A percentile compares a stretch with the other conserved stretches of the same genome.
Evolutionary conservation across 1,140 invertebrate species (phyloP).

Genomic region (Phenacoccus solenopsis): DNA sequence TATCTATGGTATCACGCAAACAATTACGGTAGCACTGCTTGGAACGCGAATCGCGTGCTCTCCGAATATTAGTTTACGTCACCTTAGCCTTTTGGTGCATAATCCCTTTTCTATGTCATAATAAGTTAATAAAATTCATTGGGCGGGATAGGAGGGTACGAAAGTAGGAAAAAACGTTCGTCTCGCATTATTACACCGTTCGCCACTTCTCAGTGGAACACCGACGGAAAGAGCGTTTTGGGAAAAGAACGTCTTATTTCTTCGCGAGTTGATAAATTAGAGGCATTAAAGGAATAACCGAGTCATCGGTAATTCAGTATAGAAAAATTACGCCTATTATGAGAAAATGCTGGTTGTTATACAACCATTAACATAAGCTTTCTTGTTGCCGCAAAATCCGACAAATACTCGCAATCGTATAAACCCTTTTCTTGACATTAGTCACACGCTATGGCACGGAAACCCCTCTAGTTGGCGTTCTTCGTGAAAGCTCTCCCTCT

Average conservation of each 20-base stretch:
- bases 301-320: too few relatives aligned
- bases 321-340: too few relatives aligned
- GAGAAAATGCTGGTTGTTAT: not conserved
- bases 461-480: not conserved
- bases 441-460: not conserved
- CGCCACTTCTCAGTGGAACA: not conserved
- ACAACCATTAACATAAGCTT: not conserved
- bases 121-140: constrained; percentile 16
- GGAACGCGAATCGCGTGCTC: constrained; percentile 8
- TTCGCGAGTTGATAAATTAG: too few relatives aligned
- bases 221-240: not conserved
- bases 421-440: not conserved
- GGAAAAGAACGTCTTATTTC: too few relatives aligned
- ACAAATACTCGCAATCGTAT: not conserved
- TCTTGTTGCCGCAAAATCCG: not conserved
- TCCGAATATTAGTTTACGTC: not conserved
- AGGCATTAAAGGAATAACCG: too few relatives aligned
- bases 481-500: not conserved
- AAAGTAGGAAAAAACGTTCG: not conserved
- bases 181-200: not conserved
- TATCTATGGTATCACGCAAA: constrained; percentile 15
- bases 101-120: not conserved
- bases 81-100: not conserved
- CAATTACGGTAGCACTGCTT: constrained; percentile 11
- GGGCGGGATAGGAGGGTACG: not conserved